Evolutionary conservation across 2,888 invertebrate genomes (phyloP).

Genomic region (Ceraclea dissimilis): DNA sequence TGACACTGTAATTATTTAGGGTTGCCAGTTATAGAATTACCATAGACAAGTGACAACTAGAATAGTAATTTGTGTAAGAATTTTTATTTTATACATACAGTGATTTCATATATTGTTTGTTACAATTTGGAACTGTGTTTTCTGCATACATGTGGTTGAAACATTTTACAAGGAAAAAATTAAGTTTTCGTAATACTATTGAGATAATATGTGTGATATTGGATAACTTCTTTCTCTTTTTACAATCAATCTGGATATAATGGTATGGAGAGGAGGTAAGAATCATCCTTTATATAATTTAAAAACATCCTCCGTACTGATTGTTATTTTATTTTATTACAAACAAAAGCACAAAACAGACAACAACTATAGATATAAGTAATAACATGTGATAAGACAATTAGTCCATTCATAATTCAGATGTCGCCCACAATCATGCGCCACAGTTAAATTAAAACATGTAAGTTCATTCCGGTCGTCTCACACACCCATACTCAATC

Average conservation of each 20-base stretch:
- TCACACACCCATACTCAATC: no score
- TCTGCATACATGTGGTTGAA: neutral
- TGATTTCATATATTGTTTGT: neutral
- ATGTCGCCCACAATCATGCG: no score
- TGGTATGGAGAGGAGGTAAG: slow-evolving; percentile 25
- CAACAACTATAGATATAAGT: no score
- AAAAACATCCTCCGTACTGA: no score
- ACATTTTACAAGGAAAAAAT: neutral
- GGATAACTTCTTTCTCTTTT: slow-evolving; percentile 15
- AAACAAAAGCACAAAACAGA: no score
- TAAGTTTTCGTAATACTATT: neutral
- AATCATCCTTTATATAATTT: no score
- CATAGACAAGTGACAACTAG: neutral
- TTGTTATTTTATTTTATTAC: no score
- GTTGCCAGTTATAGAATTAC: neutral
- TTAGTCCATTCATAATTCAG: no score
- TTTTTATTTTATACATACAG: neutral
- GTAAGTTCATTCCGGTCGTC: no score
- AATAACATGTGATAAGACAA: no score
- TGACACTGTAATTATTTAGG: neutral
- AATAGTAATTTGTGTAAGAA: neutral
- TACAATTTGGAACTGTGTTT: neutral
- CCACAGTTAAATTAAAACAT: no score
- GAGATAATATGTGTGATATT: slow-evolving; percentile 21
- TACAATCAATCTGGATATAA: slow-evolving; percentile 23